Evolutionary conservation across 1,140 invertebrate species (phyloP), one percentile per base, ranked within the genome.

Genomic region (Sesamia nonagrioides): DNA sequence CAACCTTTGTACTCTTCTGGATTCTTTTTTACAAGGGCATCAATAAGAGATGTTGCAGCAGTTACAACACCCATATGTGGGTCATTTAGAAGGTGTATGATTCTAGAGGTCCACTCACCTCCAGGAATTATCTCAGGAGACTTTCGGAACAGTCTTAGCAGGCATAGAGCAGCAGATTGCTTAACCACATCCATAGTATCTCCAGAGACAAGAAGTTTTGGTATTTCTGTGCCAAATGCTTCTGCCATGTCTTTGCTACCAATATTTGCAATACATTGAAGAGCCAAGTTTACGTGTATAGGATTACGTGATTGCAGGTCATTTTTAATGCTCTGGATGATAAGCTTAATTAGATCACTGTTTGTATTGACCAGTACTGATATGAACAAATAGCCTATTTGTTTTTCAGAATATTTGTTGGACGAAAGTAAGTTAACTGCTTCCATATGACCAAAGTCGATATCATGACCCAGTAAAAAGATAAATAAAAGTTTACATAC

Each of bases 391-490:
- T 99, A 99, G 80, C 99, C 99, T 95, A 99, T 99, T 97, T 99
- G 99, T 96, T 99, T 99, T 95, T 99, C 99, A 52, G 99, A 99
- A 96, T 99, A 99, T 96, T 99, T 99, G 93, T 99, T 99, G 42
- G 99, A 99, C 82, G 99, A 99, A n/a, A 99, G 96, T 61, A 99
- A 96, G 96, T 99, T 99, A 84, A 99, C 99, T 66, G 99, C 99
- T 95, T 99, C 99, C 99, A 99, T 99, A 95, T 99, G 99, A 74
- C 99, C 99, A 96, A 99, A 99, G 95, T 99, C 99, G 95, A 99
- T 99, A 95, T 99, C 99, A 96, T 99, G 99, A 68, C 99, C 98
- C 80, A 99, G 96, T 58, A 99, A 96, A 95, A 99, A 99, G 89
- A 99, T 99, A 95, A 99, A 99, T 27, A 99, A 95, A 77, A 99